Percentiles rank a stretch among this genome's conserved stretches.
These are phyloP conservation scores for Zelostemma sp. DNA, from an alignment of 1,140 invertebrate species.

Conservation along the genomic window DNA sequence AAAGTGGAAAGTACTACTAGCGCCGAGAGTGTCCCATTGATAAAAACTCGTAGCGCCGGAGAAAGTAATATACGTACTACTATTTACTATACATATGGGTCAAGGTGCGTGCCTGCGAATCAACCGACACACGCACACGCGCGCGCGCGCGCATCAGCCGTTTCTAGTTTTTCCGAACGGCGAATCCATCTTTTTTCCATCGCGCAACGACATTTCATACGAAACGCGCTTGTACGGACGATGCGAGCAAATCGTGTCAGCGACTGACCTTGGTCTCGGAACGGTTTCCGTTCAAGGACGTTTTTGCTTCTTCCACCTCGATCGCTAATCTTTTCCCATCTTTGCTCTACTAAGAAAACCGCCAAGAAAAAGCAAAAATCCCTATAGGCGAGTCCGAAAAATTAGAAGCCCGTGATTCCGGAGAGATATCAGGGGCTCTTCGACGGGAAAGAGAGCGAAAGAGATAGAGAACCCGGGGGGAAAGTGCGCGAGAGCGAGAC, in stretches of 20 bases:
- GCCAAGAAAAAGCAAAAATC: too few species aligned
- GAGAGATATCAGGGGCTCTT: slow-evolving; percentile 29
- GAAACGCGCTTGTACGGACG: too few species aligned
- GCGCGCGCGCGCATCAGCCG: slow-evolving; percentile 11
- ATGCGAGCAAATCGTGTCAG: slow-evolving; percentile 43
- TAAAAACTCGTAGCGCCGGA: slow-evolving; percentile 44
- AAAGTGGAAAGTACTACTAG: slow-evolving; percentile 48
- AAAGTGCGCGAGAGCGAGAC: slow-evolving; percentile 20
- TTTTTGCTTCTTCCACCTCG: slow-evolving; percentile 32
- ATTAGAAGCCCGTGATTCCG: too few species aligned
- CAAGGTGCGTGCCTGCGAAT: slow-evolving; percentile 43
- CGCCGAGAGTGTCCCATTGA: slow-evolving; percentile 40
- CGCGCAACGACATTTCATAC: not conserved
- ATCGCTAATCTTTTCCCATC: too few species aligned
- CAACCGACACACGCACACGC: slow-evolving; percentile 19
- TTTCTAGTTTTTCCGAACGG: not conserved
- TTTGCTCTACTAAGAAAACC: too few species aligned
- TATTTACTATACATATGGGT: slow-evolving; percentile 52
- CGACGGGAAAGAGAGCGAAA: slow-evolving; percentile 8
- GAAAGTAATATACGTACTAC: slow-evolving; percentile 47
- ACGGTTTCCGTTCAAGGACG: slow-evolving; percentile 47
- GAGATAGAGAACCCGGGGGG: too few species aligned
- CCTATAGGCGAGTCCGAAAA: too few species aligned
- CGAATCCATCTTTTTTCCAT: not conserved
- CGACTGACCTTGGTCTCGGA: slow-evolving; percentile 42